Conservation (phyloP, 2,888 invertebrate genomes). For the Perithous albicinctus region DNA sequence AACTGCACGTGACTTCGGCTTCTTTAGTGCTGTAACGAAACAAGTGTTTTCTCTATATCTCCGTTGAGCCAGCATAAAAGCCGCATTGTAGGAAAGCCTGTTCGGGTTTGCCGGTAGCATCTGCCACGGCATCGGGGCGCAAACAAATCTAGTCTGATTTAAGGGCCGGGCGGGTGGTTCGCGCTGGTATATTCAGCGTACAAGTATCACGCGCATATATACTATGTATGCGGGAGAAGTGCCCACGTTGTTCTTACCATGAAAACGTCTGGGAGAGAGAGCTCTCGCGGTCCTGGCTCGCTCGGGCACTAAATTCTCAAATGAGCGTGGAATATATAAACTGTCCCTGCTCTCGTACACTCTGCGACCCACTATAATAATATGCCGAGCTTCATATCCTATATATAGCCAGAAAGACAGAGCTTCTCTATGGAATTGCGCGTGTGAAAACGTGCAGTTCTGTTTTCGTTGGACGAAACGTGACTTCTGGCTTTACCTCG, state of each 20-base stretch:
- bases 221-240: slow-evolving; percentile 32
- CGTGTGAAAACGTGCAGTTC: slow-evolving; percentile 60
- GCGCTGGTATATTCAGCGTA: slow-evolving; percentile 18
- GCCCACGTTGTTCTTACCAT: slow-evolving; percentile 75
- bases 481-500: slow-evolving; percentile 24
- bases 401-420: slow-evolving; percentile 70
- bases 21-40: slow-evolving; percentile 32
- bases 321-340: slow-evolving; percentile 82
- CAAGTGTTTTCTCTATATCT: slow-evolving; percentile 46
- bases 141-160: slow-evolving; percentile 74
- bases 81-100: slow-evolving; percentile 38
- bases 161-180: slow-evolving; percentile 58
- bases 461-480: slow-evolving; percentile 42
- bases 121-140: slow-evolving; percentile 68
- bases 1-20: background rate
- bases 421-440: slow-evolving; percentile 74
- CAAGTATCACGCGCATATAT: slow-evolving; percentile 48
- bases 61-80: slow-evolving; percentile 51
- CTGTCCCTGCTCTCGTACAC: slow-evolving; percentile 73
- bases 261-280: slow-evolving; percentile 55
- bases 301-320: slow-evolving; percentile 80
- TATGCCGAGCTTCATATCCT: slow-evolving; percentile 79
- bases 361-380: slow-evolving; percentile 65
- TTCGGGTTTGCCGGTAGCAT: slow-evolving; percentile 60
- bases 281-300: slow-evolving; percentile 51